phyloP scores from a whole-genome alignment of 2,888 invertebrate genomes.

The Baccha elongata region DNA sequence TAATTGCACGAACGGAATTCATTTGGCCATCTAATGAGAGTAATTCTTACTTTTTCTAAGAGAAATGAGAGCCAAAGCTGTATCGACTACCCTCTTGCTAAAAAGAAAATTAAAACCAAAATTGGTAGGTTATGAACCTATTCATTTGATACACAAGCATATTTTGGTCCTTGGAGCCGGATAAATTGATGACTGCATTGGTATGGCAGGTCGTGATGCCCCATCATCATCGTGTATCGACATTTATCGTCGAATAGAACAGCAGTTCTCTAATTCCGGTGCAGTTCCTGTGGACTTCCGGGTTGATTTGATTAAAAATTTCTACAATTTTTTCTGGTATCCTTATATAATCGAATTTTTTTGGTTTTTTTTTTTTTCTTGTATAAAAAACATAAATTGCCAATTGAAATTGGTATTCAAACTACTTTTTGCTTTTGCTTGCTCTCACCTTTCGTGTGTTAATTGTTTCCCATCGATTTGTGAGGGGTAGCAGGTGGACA shows the following conservation, averaged over 20 bases:
- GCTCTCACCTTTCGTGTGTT: slow-evolving; percentile 24
- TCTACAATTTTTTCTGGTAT: slow-evolving; percentile 16
- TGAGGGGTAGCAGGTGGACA: neutral
- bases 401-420: slow-evolving; percentile 49
- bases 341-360: neutral
- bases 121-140: slow-evolving; percentile 25
- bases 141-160: neutral
- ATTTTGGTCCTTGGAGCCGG: slow-evolving; percentile 28
- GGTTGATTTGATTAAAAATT: slow-evolving; percentile 70
- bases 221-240: slow-evolving; percentile 59
- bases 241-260: slow-evolving; percentile 35
- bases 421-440: neutral
- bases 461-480: slow-evolving; percentile 63
- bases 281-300: slow-evolving; percentile 63
- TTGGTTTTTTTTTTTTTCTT: slow-evolving; percentile 11
- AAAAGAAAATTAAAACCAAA: slow-evolving; percentile 33
- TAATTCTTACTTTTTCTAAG: slow-evolving; percentile 50
- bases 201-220: slow-evolving; percentile 56
- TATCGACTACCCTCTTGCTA: neutral
- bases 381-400: slow-evolving; percentile 54
- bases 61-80: neutral
- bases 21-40: slow-evolving; percentile 67
- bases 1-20: slow-evolving; percentile 70
- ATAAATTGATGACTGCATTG: slow-evolving; percentile 67
- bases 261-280: slow-evolving; percentile 62